Percentiles rank a stretch among this genome's conserved stretches.
Conservation (phyloP, 1,140 invertebrate genomes). For the Goniozus legneri region DNA sequence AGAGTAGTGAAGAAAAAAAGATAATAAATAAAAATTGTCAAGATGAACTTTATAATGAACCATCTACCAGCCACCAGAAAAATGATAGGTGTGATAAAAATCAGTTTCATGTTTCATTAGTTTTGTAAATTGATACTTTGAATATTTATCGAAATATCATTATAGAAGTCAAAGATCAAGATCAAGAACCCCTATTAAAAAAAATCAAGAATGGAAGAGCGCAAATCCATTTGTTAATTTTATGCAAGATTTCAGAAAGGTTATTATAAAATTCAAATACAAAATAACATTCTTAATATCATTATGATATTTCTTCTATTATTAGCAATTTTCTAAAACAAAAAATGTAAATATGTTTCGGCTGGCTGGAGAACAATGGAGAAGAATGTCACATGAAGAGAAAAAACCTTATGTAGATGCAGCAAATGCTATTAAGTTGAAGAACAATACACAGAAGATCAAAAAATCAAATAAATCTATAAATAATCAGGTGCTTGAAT, state of each 20-base stretch:
- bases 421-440: constrained; percentile 25
- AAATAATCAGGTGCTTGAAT: constrained; percentile 1
- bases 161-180: no score
- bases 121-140: no score
- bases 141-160: no score
- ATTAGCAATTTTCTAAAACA: constrained; percentile 11
- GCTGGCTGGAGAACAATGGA: constrained; percentile 34
- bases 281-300: not conserved
- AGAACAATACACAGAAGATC: constrained; percentile 14
- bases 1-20: constrained; percentile 1
- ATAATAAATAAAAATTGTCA: no score
- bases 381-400: constrained; percentile 28
- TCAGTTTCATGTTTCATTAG: no score
- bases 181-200: no score
- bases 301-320: constrained; percentile 3
- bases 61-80: no score
- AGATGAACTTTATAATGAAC: no score
- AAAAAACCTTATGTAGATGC: constrained; percentile 36
- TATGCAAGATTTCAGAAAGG: constrained; percentile 36
- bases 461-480: constrained; percentile 8
- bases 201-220: constrained; percentile 27
- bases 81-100: no score
- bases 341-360: constrained; percentile 25
- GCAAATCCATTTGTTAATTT: constrained; percentile 37
- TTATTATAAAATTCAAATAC: constrained; percentile 7